These are phyloP conservation scores for Protonibea diacanthus DNA, from an alignment of 2,797 vertebrate species.

Conservation along the genomic window DNA sequence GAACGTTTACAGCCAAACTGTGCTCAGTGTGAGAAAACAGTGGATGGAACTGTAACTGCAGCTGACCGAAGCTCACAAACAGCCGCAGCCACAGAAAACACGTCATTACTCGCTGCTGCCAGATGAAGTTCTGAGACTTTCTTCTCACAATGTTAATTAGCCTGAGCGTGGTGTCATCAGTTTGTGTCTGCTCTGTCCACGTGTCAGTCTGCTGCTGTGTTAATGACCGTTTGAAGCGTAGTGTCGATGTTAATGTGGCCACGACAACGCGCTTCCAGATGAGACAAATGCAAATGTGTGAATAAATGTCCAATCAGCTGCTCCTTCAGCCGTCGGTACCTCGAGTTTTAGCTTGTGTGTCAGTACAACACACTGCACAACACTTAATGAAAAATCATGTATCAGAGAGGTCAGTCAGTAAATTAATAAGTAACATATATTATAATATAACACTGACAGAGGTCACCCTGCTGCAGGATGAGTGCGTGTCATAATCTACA, in stretches of 20 bases:
- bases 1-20: slow-evolving; percentile 17
- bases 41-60: neutral
- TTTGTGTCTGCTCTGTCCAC: slow-evolving; percentile 4
- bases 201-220: slow-evolving; percentile 28
- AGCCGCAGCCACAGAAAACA: neutral
- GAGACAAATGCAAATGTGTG: slow-evolving; percentile 54
- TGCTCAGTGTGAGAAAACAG: neutral
- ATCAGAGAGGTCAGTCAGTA: too few species aligned
- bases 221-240: slow-evolving; percentile 53
- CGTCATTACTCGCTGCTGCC: neutral
- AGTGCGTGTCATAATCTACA: neutral
- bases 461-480: neutral
- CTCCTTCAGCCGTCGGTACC: neutral
- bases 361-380: too few species aligned
- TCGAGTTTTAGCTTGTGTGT: neutral
- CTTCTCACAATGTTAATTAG: slow-evolving; percentile 26
- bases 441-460: neutral
- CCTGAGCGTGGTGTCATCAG: neutral
- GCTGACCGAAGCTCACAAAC: neutral
- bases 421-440: neutral
- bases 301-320: slow-evolving; percentile 28
- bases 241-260: slow-evolving; percentile 66
- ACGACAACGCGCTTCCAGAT: slow-evolving; percentile 39
- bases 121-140: slow-evolving; percentile 28
- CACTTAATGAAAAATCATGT: too few species aligned